Evolutionary conservation across 2,797 vertebrate genomes (phyloP), one percentile per base, ranked within the genome.

Genomic region (Sternarchorhynchus goeldii): DNA sequence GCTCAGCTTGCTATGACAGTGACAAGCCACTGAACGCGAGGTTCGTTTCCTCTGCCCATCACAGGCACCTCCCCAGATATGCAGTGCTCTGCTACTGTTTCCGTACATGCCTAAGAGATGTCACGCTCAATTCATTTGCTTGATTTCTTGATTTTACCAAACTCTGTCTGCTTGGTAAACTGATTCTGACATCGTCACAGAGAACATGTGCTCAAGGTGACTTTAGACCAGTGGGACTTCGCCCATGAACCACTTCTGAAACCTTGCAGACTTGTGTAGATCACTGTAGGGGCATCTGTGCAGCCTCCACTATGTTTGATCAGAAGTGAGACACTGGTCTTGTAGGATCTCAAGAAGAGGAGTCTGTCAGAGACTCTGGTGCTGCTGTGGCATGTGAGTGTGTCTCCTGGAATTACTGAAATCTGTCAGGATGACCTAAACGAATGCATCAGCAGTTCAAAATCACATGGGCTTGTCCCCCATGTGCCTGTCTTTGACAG

Each of bases 21-120:
- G 55, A 82, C 59, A 60, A 76, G 59, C 67, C 62, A n/a, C 79
- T 79, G 63, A 67, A 70, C 73, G 82, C 83, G 75, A 83, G 89
- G 90, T 91, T 93, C 90, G 91, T 92, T 92, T 91, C 87, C 88
- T 87, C 81, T 84, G 86, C 82, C 87, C 93, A 87, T 21, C 89
- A 90, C 91, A 93, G 92, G 93, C 92, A 91, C 91, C 92, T 92
- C 91, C 91, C 88, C 88, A 90, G 91, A 93, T 90, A 82, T 89
- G 88, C 89, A 93, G 16, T 88, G 92, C 89, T 91, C 92, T 91
- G 91, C 90, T 89, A 91, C 88, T 89, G 90, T 89, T 87, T 89
- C 21, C 2, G 17, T n/a, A 0, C 69, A 21, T 57, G 50, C 3
- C 93, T 95, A 93, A 95, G 91, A 95, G 92, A 94, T 93, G 93